Base-by-base conservation (phyloP, 2,797 vertebrate genomes). In the Pangasius mekongensis region DNA sequence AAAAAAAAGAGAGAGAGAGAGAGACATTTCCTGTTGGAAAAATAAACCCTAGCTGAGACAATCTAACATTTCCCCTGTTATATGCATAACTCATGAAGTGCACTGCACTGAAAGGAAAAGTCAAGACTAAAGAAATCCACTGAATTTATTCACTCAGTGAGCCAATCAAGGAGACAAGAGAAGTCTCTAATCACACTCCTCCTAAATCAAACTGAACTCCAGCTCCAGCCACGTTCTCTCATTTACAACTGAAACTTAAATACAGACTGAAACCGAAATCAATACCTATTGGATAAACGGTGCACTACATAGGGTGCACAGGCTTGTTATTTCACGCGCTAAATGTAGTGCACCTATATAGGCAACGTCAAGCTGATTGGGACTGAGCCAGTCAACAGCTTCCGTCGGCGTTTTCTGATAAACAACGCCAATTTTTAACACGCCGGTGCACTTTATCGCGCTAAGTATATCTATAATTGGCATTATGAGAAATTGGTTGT, bases 51-150 rank as follows among this genome's bases (percentile, higher is more conserved):
- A 30, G 14, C 62, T 20, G 27, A 52, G n/a, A 84, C 24, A 33
- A 90, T 90, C 86, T 60, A 90, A 89, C 90, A 91, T 77, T 89
- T 89, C 89, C 87, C 62, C 78, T 76, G 52, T 24, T 84, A 24
- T 27, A 85, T 6, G 47, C 10, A 13, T 1, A 69, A 14, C n/a
- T 47, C 27, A 33, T 67, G 43, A 67, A 67, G 39, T 22, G 3
- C 11, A 47, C 30, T 5, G 43, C 6, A 9, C 27, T n/a, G 14
- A 4, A 20, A 13, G 9, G 58, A 66, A 52, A 69, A 82, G 18
- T 3, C 20, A 20, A 78, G 36, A 16, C 5, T 60, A 24, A 33
- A 58, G 30, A 78, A 4, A n/a, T 74, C 14, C 22, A 3, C 1
- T 6, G 24, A 2, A 77, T 77, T 54, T 33, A 54, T 10, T 18